Evolutionary conservation across 2,888 invertebrate species (phyloP).

Genomic region (Mimumesa dahlbomi): DNA sequence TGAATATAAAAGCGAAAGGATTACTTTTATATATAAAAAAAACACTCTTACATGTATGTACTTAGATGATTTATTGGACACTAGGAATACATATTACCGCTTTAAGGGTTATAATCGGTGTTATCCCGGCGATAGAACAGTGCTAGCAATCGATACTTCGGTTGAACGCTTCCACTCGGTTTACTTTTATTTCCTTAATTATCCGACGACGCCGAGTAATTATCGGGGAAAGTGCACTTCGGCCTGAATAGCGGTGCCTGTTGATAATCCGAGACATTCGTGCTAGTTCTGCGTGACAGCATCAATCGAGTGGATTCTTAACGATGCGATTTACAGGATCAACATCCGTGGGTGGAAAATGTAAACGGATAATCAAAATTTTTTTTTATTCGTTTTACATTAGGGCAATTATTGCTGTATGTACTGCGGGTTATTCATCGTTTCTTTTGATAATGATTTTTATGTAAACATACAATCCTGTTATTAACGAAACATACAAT

Average conservation of each 20-base stretch:
- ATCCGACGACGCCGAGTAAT: slow-evolving; percentile 38
- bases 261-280: slow-evolving; percentile 38
- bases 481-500: no score
- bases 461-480: no score
- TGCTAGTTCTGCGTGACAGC: neutral
- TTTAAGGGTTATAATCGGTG: slow-evolving; percentile 1
- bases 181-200: slow-evolving; percentile 47
- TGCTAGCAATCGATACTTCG: slow-evolving; percentile 22
- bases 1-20: no score
- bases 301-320: neutral
- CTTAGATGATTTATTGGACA: no score
- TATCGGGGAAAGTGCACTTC: slow-evolving; percentile 41
- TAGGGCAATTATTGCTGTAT: no score
- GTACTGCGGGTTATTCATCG: no score
- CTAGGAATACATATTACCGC: no score
- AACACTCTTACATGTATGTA: no score
- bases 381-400: no score
- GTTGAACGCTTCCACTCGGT: slow-evolving; percentile 27
- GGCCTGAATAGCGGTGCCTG: slow-evolving; percentile 39
- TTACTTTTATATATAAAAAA: no score
- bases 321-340: neutral
- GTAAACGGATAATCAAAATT: no score
- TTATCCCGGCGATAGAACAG: slow-evolving; percentile 2
- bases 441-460: no score
- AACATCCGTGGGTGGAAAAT: neutral